These are phyloP conservation scores for Drosophila rhopaloa DNA, from an alignment of 1,140 invertebrate species.

Conservation along the genomic window DNA sequence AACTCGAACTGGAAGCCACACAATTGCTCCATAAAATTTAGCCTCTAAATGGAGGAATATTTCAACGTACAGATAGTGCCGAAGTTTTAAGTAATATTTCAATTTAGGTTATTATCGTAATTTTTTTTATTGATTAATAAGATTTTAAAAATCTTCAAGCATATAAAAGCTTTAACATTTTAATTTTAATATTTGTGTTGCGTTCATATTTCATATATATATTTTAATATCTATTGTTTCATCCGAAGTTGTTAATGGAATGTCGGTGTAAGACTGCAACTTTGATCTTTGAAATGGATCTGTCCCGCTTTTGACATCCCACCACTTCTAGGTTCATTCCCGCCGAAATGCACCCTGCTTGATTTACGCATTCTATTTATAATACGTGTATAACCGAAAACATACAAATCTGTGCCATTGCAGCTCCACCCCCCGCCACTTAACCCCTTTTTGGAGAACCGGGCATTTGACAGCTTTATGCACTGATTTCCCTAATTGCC, in stretches of 20 bases:
- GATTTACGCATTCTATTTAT: slow-evolving; percentile 30
- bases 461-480: slow-evolving; percentile 42
- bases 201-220: no score
- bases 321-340: neutral
- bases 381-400: slow-evolving; percentile 1
- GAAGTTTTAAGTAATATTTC: no score
- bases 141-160: no score
- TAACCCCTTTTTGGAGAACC: slow-evolving; percentile 11
- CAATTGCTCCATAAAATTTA: slow-evolving; percentile 7
- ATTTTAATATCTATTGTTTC: neutral
- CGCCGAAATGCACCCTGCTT: slow-evolving; percentile 1
- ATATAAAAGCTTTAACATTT: no score
- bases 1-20: slow-evolving; percentile 1
- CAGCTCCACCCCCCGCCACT: slow-evolving; percentile 1
- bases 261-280: neutral
- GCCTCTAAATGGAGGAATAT: neutral
- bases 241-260: slow-evolving; percentile 1
- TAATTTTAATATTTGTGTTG: no score
- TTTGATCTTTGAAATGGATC: slow-evolving; percentile 24
- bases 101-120: no score
- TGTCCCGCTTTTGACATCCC: slow-evolving; percentile 18
- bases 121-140: no score
- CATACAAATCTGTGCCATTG: slow-evolving; percentile 23
- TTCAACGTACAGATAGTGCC: neutral
- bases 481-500: slow-evolving; percentile 46